phyloP scores from a whole-genome alignment of 2,888 invertebrate genomes.

The Pristionchus japonicus region DNA sequence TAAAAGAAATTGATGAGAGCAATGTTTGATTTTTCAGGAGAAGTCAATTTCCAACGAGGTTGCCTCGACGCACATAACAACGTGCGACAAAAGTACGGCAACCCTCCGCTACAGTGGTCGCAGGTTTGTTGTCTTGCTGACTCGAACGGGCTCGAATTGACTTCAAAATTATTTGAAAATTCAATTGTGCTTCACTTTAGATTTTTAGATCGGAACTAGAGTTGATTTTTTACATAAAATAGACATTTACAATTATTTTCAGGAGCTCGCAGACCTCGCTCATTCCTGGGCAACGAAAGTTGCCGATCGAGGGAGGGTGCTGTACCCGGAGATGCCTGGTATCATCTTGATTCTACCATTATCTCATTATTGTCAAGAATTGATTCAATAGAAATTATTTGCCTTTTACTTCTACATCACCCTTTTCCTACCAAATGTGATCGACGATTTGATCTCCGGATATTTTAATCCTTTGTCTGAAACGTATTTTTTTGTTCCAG shows the following conservation, averaged over 20 bases:
- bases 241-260: too few species aligned
- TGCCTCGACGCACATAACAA: slow-evolving; percentile 74
- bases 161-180: too few species aligned
- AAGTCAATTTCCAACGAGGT: slow-evolving; percentile 74
- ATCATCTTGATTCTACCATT: not conserved
- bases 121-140: slow-evolving; percentile 47
- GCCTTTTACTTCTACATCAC: too few species aligned
- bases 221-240: too few species aligned
- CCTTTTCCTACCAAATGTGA: too few species aligned
- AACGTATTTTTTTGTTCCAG: slow-evolving; percentile 46
- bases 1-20: not conserved
- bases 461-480: not conserved
- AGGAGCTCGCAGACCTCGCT: slow-evolving; percentile 73
- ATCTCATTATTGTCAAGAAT: not conserved
- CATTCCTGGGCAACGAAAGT: slow-evolving; percentile 73
- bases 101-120: slow-evolving; percentile 69
- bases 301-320: slow-evolving; percentile 70
- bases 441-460: too few species aligned
- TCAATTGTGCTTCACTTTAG: not conserved
- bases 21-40: slow-evolving; percentile 67
- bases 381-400: not conserved
- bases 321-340: slow-evolving; percentile 74
- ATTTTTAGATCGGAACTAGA: not conserved
- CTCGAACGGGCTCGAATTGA: not conserved
- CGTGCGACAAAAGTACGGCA: slow-evolving; percentile 63